These are phyloP conservation scores for Crocuta crocuta DNA, from an alignment of 2,113 vertebrate genomes.

Conservation along the genomic window DNA sequence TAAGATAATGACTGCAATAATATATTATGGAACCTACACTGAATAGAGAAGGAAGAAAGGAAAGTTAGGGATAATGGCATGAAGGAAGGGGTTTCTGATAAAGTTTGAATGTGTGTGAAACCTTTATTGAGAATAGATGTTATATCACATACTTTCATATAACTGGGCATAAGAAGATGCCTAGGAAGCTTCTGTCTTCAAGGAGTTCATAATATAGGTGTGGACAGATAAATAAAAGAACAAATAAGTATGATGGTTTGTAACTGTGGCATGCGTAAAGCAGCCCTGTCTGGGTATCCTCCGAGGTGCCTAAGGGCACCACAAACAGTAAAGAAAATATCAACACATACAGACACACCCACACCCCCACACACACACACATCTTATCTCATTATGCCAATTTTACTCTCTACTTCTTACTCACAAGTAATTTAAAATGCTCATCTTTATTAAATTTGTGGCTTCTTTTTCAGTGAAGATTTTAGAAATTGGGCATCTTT, in stretches of 20 bases:
- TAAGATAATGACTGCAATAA: neutral
- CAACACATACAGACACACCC: neutral
- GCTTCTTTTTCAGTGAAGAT: neutral
- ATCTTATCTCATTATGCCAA: neutral
- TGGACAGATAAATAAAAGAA: neutral
- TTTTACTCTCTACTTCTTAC: neutral
- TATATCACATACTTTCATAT: neutral
- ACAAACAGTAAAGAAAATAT: neutral
- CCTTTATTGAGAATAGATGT: neutral
- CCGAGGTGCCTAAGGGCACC: neutral
- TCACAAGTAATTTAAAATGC: neutral
- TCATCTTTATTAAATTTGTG: neutral
- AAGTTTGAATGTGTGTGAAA: neutral
- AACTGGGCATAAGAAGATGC: neutral
- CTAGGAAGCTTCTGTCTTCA: neutral
- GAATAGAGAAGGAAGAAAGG: neutral
- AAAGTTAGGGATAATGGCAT: neutral
- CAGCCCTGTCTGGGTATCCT: neutral
- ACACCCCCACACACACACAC: neutral
- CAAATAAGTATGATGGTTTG: neutral
- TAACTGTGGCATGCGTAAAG: neutral
- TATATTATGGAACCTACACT: neutral
- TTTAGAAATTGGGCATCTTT: neutral
- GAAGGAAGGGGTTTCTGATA: neutral
- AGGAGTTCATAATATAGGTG: neutral